Base-by-base conservation (phyloP, 2,797 vertebrate genomes). In the Enteromius anoplus region DNA sequence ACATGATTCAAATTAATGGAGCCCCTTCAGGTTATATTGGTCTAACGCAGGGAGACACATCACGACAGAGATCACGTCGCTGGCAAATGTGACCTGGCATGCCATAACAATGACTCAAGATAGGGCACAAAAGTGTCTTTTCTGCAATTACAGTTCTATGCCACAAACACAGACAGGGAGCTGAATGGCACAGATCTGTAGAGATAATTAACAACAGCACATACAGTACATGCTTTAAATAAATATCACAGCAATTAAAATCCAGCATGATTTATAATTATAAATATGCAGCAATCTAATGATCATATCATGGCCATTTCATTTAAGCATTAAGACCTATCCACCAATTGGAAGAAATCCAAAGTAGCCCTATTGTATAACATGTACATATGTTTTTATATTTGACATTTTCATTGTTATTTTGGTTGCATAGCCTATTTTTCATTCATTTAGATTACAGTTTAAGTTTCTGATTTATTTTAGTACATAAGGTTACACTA, bases 1-100 rank as follows among this genome's bases (percentile, higher is more conserved):
- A 80, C 73, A 70, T 58, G 80, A 85, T 78, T 87, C 75, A 85
- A 78, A 84, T 77, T 83, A 76, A 75, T 77, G 12, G 70, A 62
- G 21, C 49, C 71, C 69, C 80, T 75, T 83, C 53, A 60, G 78
- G 77, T 75, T 45, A 55, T 21, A 68, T 37, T 78, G 42, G 70
- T 40, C 23, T 81, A 78, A 86, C 78, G 49, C 45, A 47, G 82
- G 37, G 26, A 78, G 73, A 86, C 66, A 70, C 40, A 62, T 58
- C 72, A 76, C 70, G 26, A 40, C 70, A 75, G 72, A 75, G 51
- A 80, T 65, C 75, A 78, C 47, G 8, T 72, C 75, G 40, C 49
- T 83, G 69, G 81, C 40, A 72, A 83, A 75, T 78, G 23, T 81
- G 82, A 81, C 75, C 82, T 81, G 55, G 75, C 66, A 73, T 73